Evolutionary conservation across 2,797 vertebrate species (phyloP), one percentile per base, ranked within the genome.

Genomic region (Tangara arthus): DNA sequence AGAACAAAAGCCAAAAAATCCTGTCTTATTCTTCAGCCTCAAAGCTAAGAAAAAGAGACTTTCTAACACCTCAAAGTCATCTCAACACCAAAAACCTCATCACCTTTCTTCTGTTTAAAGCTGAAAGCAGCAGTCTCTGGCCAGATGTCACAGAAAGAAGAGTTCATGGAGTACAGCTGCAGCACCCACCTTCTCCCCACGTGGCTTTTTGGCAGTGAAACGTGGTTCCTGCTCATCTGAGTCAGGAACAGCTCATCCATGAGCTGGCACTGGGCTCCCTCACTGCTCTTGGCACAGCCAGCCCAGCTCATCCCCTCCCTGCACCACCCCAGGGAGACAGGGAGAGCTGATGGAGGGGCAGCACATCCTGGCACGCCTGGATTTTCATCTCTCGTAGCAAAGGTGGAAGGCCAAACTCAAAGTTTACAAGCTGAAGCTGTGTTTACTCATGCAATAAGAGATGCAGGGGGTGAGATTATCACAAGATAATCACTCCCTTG

Each of bases 401-500:
- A 91, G 57, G 71, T 84, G 47, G 70, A 81, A 88, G 66, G 76
- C 68, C 68, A 94, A 72, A 52, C 46, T 72, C 70, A 37, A 64
- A 53, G 49, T 84, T 82, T 60, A n/a, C 55, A 69, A 64, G 77
- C 69, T 73, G 66, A 75, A 90, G 73, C 87, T 91, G 42, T 83
- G 90, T 94, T 95, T 95, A 77, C 63, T 91, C 70, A 53, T 37
- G 85, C 63, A 86, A 49, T 28, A 73, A 56, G 59, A 93, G 80
- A 95, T 90, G 95, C 86, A 95, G 87, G 49, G 82, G 82, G 70
- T 26, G 22, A 94, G 89, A 96, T 95, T 90, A 95, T 90, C 49
- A 1, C 52, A 56, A 94, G 93, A 77, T 94, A 93, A 95, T 96
- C 65, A 19, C 65, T 91, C 70, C 66, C 85, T 72, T 82, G 80